Conservation (phyloP, 1,140 invertebrate genomes). For the Drosophila athabasca region DNA sequence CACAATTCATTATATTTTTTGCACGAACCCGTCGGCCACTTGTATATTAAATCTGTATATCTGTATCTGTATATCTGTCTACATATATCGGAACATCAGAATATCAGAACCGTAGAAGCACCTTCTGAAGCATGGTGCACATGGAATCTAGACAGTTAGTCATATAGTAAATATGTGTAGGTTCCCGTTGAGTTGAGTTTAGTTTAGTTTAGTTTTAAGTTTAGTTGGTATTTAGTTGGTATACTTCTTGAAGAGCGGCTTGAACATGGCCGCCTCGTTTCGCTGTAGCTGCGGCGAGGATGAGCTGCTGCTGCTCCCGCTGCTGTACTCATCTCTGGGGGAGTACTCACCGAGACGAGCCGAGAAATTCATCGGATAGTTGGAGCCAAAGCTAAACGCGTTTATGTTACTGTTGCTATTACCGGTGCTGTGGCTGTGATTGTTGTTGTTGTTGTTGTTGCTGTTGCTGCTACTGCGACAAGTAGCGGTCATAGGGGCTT, state of each 20-base stretch:
- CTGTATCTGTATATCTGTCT: no score
- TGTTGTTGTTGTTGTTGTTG: no score
- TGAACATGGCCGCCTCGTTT: conserved; percentile 85
- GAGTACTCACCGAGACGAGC: conserved; percentile 81
- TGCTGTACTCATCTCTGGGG: conserved; percentile 83
- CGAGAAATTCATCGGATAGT: conserved; percentile 68
- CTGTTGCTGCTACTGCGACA: conserved; percentile 79
- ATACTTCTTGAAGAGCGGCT: conserved; percentile 95
- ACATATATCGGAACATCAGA: no score
- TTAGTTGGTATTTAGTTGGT: conserved; percentile 33
- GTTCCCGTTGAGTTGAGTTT: background rate
- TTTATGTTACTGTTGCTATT: conserved; percentile 48
- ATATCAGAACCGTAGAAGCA: background rate
- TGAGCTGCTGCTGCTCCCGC: conserved; percentile 85
- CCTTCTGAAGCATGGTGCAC: background rate
- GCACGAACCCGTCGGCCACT: conserved; percentile 77
- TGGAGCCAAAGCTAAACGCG: conserved; percentile 83
- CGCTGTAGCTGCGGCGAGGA: conserved; percentile 86
- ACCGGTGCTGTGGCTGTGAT: no score
- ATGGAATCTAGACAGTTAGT: background rate
- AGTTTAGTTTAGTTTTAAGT: background rate
- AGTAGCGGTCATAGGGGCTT: conserved; percentile 85
- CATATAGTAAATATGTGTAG: background rate
- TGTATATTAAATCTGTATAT: conserved; percentile 35
- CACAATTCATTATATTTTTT: conserved; percentile 62